Base-by-base conservation (phyloP, 2,888 invertebrate species). In the Apotomis capreana region DNA sequence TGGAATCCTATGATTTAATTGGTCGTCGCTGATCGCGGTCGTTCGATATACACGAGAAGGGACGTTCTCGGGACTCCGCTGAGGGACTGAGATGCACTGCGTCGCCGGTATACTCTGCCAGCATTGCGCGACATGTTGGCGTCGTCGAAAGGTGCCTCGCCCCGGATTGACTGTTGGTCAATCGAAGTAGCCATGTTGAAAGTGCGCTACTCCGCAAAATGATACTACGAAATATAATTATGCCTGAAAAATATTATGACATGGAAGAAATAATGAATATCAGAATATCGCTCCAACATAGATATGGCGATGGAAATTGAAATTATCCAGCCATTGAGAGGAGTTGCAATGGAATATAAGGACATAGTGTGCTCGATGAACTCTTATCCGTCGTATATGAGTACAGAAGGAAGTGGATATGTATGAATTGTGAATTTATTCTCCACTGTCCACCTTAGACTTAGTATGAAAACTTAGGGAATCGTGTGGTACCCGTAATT, bases 1-100 rank as follows among this genome's bases (percentile, higher is more conserved):
- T 89, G 93, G 90, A 91, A 92, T 89, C 91, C 91, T 87, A 90
- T 88, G 89, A 90, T 91, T 89, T 89, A 87, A 88, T 90, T 87
- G 87, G 84, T 85, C 90, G 88, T 87, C 82, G 91, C 89, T 88
- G 90, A 87, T 82, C 81, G 88, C 87, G 81, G 87, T 84, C 84
- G 81, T 83, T 88, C 83, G 87, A 82, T 84, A 80, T 81, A 81
- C 82, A 78, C 84, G 83, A 84, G 85, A 82, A 78, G 83, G 79
- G 80, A 80, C 72, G 78, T 79, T 79, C 78, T 79, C 77, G 84
- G 80, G 74, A 80, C 81, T 84, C 82, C 78, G 83, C 81, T 79
- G 80, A 79, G 82, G 82, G 78, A 80, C 74, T 77, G 57, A 77
- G 78, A 80, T 78, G 76, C 76, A 78, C 83, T 79, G 81, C 81